These are phyloP conservation scores for Phaenicophaeus curvirostris DNA, from an alignment of 2,797 vertebrate genomes.

Conservation along the genomic window DNA sequence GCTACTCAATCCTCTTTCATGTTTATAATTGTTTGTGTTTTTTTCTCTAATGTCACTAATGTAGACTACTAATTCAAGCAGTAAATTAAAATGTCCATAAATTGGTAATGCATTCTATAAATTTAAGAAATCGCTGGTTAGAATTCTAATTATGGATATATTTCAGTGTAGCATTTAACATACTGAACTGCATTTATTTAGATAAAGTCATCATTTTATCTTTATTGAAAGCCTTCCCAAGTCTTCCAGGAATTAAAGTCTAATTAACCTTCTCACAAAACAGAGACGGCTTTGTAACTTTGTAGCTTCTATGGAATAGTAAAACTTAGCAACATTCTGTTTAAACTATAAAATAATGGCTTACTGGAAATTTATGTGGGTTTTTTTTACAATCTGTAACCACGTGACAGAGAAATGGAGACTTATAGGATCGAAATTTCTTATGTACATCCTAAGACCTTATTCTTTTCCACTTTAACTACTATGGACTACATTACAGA, in stretches of 20 bases:
- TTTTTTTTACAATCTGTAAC: no score
- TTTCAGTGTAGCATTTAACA: conserved; percentile 65
- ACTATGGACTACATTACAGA: neutral
- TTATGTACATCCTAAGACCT: neutral
- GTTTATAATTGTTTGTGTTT: conserved; percentile 68
- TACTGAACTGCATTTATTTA: conserved; percentile 50
- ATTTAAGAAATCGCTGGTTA: conserved; percentile 72
- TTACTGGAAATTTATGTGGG: neutral
- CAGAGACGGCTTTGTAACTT: neutral
- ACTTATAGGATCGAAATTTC: neutral
- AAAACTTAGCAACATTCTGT: neutral
- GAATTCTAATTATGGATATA: conserved; percentile 78
- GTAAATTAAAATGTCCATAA: conserved; percentile 78
- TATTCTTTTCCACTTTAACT: neutral
- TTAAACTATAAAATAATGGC: neutral
- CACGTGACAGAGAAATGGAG: neutral
- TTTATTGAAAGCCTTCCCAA: conserved; percentile 8
- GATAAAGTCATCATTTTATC: conserved; percentile 36
- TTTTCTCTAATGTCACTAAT: conserved; percentile 70
- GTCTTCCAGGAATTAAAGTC: conserved; percentile 26
- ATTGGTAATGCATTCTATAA: conserved; percentile 70
- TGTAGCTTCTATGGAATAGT: neutral
- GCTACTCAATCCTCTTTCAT: conserved; percentile 73
- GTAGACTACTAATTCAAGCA: conserved; percentile 73
- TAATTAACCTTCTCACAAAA: conserved; percentile 28